phyloP scores from a whole-genome alignment of 2,113 vertebrate genomes.

The Bucco capensis region DNA sequence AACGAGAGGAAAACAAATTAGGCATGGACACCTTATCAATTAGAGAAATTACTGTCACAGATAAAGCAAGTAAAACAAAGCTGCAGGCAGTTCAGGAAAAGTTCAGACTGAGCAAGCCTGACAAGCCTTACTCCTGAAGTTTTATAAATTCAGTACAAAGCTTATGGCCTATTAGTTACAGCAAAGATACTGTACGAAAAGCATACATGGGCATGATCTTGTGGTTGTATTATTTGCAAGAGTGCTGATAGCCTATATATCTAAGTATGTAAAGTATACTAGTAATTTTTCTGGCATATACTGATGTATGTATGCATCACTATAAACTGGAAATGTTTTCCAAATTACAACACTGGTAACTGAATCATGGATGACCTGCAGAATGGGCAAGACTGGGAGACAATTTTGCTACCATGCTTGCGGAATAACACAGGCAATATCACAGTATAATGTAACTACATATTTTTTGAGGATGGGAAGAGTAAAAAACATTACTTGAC shows the following conservation, averaged over 20 bases:
- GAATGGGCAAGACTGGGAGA: not conserved
- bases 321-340: not conserved
- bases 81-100: not conserved
- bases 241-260: not conserved
- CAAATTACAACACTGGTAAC: not conserved
- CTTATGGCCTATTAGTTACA: not conserved
- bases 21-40: not conserved
- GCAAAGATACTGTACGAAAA: rapidly evolving
- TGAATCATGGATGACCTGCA: rapidly evolving
- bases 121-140: not conserved
- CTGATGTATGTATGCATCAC: not conserved
- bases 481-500: not conserved
- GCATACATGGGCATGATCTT: not conserved
- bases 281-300: not conserved
- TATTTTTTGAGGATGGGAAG: not conserved
- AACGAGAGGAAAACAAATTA: conserved; percentile 1
- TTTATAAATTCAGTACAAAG: not conserved
- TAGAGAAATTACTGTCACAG: not conserved
- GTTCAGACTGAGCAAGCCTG: not conserved
- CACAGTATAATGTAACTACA: not conserved
- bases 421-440: not conserved
- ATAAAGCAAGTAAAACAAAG: not conserved
- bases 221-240: not conserved
- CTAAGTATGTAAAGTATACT: not conserved
- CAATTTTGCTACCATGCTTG: not conserved